phyloP scores from a whole-genome alignment of 92 coral and sea anemone species.

The Heteractis magnifica region DNA sequence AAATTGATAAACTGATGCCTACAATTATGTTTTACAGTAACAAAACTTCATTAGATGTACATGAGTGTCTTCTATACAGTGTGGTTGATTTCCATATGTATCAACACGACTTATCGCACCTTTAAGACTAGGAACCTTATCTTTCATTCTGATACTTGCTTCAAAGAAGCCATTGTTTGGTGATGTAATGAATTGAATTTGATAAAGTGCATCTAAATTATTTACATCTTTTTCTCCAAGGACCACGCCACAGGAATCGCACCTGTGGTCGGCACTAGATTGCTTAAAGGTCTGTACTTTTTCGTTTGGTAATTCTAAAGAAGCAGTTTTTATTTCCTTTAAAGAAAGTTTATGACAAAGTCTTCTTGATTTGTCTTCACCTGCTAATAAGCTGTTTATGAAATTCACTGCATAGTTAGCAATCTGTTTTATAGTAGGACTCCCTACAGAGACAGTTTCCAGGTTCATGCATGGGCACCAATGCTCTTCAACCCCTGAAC shows the following conservation, averaged over 20 bases:
- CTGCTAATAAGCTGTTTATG: constrained; percentile 59
- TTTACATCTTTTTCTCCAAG: constrained; percentile 58
- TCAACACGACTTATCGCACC: constrained; percentile 69
- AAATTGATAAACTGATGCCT: too few species aligned
- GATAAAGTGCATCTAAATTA: constrained; percentile 68
- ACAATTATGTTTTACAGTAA: constrained; percentile 24
- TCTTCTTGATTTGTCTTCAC: constrained; percentile 17
- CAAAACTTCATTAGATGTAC: constrained; percentile 48
- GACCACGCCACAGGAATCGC: constrained; percentile 63
- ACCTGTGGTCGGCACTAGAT: constrained; percentile 34
- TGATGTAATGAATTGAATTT: constrained; percentile 74
- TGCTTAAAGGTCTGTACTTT: constrained; percentile 56
- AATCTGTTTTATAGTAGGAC: constrained; percentile 31
- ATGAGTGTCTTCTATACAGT: constrained; percentile 40
- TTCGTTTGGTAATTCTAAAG: constrained; percentile 76
- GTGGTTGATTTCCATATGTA: constrained; percentile 57
- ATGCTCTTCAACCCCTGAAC: constrained; percentile 75
- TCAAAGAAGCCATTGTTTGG: constrained; percentile 83
- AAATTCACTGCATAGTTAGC: constrained; percentile 46
- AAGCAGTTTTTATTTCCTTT: constrained; percentile 57
- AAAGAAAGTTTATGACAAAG: constrained; percentile 61
- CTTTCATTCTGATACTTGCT: constrained; percentile 58
- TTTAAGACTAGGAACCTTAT: constrained; percentile 33
- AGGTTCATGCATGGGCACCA: constrained; percentile 93
- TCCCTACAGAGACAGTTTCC: constrained; percentile 53